Conservation (phyloP, 2,113 vertebrate species). For the Propithecus coquereli region DNA sequence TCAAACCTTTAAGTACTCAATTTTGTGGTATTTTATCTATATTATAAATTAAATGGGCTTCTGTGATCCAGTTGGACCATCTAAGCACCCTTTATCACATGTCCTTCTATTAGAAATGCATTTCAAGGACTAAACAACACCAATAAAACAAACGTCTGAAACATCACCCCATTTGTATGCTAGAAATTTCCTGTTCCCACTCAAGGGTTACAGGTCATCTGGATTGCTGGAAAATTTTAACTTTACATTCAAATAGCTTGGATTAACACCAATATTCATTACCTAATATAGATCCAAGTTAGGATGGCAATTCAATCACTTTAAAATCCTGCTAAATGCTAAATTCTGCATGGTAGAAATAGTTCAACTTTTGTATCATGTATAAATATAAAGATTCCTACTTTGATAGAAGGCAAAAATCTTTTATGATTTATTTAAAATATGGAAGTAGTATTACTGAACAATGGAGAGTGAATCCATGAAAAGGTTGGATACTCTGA, state of each 20-base stretch:
- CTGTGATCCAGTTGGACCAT: not conserved
- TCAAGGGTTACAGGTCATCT: not conserved
- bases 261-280: conserved; percentile 37
- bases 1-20: not conserved
- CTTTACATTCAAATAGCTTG: conserved; percentile 54
- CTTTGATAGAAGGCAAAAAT: conserved; percentile 69
- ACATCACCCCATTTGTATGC: not conserved
- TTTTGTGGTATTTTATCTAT: conserved; percentile 19
- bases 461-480: conserved; percentile 61
- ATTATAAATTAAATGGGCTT: not conserved
- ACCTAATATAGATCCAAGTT: conserved; percentile 54
- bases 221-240: conserved; percentile 35
- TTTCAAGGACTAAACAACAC: not conserved
- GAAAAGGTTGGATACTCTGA: conserved; percentile 65
- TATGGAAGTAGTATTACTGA: conserved; percentile 68
- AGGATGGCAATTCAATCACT: conserved; percentile 50
- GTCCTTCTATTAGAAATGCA: conserved; percentile 12
- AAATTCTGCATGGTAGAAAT: conserved; percentile 73
- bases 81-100: not conserved
- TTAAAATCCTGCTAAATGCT: conserved; percentile 65
- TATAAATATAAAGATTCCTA: conserved; percentile 75
- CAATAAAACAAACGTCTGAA: conserved; percentile 14
- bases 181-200: not conserved
- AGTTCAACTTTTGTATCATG: conserved; percentile 69
- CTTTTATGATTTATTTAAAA: conserved; percentile 69